Evolutionary conservation across 2,888 invertebrate genomes (phyloP), one percentile per base, ranked within the genome.

Genomic region (Sphinx pinastri): DNA sequence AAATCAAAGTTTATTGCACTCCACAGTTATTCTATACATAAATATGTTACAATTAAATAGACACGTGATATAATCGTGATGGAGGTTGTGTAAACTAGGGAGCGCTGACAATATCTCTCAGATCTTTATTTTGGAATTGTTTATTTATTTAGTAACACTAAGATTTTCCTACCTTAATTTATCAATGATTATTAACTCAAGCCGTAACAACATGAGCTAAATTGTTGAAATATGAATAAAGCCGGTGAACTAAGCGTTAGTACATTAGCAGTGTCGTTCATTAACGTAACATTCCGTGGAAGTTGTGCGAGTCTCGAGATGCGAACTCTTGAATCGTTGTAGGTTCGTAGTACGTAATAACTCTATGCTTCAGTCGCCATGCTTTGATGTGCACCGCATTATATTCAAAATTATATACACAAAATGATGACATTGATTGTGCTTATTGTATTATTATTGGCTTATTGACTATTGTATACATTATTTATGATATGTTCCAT

Each of bases 211-310:
- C 7, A 16, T n/a, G 49, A 60, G 19, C 63, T 60, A 13, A 63
- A 49, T 49, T 49, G 13, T 6, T 49, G 7, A 47, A 49, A 63
- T 63, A 49, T 19, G 47, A 63, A 19, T 19, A 13, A 63, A 19
- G 16, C 16, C 7, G n/a, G 45, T 16, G 58, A 19, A 49, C 63
- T 49, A 63, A 19, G 63, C 49, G 47, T 47, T 49, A 19, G 19
- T 19, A 63, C 19, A 47, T 60, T 45, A 45, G 60, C 47, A 58
- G 58, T 71, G 70, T 70, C 75, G 75, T 75, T 80, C 76, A 79
- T 82, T 78, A 79, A 74, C 70, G 75, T 74, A 77, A 74, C 73
- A 77, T 76, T 79, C 74, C 73, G 47, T 19, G 63, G 47, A 47
- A 19, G 63, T 16, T 47, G 19, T 12, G 12, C n/a, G 47, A 16